Conservation (phyloP, 92 coral and sea anemone genomes). For the Blastomussa wellsi region DNA sequence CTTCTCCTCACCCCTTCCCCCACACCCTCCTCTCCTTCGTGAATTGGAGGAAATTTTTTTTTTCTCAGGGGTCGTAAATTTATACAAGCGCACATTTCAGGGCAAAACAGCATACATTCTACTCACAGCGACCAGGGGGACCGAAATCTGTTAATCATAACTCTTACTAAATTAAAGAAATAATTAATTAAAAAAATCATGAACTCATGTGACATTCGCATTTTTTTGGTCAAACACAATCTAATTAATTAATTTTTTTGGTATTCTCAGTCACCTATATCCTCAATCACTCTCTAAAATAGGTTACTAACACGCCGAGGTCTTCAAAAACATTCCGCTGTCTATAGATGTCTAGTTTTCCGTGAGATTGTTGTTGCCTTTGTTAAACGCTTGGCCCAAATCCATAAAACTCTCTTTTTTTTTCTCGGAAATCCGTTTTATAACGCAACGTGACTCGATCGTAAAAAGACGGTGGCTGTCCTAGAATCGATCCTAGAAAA, state of each 20-base stretch:
- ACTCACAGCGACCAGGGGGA: neutral
- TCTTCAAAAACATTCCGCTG: neutral
- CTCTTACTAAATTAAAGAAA: neutral
- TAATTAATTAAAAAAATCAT: neutral
- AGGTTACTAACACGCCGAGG: neutral
- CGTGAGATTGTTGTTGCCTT: neutral
- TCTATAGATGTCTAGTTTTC: neutral
- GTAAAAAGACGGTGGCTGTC: too few species aligned
- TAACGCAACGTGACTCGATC: neutral
- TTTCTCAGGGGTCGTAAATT: neutral
- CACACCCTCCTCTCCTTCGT: neutral
- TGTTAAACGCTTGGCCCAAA: constrained; percentile 5
- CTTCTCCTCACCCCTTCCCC: neutral
- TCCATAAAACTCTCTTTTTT: constrained; percentile 22
- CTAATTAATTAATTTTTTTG: neutral
- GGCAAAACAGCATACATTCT: neutral
- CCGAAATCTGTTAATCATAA: neutral
- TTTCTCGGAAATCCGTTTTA: constrained; percentile 17
- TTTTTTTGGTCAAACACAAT: neutral
- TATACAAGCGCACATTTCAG: neutral
- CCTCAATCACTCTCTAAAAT: neutral
- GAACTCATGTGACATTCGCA: neutral
- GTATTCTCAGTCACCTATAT: neutral
- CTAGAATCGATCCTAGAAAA: neutral
- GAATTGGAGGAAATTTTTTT: neutral